These are phyloP conservation scores for Crotalus helleri DNA, from an alignment of 2,113 vertebrate species.

Conservation along the genomic window DNA sequence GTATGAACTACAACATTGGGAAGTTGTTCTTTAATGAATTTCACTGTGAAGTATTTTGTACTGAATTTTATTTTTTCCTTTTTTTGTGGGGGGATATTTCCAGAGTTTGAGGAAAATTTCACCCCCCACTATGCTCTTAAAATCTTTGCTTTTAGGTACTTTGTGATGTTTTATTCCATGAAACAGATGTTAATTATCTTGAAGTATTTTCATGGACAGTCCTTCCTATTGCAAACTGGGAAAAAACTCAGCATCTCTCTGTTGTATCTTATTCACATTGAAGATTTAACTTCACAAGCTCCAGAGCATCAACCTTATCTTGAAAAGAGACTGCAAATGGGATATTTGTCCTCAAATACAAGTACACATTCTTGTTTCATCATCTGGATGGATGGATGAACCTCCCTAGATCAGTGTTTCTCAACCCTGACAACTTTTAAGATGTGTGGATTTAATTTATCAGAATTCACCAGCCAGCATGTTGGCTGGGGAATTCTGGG, in stretches of 20 bases:
- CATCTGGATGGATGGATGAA: background rate
- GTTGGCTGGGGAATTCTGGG: background rate
- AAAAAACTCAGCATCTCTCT: background rate
- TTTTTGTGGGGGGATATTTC: background rate
- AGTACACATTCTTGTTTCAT: background rate
- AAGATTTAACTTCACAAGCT: background rate
- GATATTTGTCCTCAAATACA: background rate
- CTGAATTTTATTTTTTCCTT: background rate
- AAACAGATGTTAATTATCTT: background rate
- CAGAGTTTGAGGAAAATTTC: background rate
- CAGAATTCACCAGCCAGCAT: background rate
- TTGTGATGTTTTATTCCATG: slow-evolving; percentile 8
- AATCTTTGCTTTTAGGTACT: background rate
- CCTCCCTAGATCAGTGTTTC: background rate
- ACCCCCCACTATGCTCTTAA: background rate
- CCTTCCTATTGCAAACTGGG: background rate
- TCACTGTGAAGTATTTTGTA: slow-evolving; percentile 27
- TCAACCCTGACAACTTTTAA: background rate
- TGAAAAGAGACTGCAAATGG: slow-evolving; percentile 6
- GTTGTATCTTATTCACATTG: background rate
- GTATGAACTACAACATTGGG: slow-evolving; percentile 16
- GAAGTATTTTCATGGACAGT: background rate
- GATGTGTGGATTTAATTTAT: background rate
- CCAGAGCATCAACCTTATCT: background rate
- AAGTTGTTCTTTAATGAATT: slow-evolving; percentile 21